phyloP scores from a whole-genome alignment of 2,797 vertebrate species.

The Sebastes minor region DNA sequence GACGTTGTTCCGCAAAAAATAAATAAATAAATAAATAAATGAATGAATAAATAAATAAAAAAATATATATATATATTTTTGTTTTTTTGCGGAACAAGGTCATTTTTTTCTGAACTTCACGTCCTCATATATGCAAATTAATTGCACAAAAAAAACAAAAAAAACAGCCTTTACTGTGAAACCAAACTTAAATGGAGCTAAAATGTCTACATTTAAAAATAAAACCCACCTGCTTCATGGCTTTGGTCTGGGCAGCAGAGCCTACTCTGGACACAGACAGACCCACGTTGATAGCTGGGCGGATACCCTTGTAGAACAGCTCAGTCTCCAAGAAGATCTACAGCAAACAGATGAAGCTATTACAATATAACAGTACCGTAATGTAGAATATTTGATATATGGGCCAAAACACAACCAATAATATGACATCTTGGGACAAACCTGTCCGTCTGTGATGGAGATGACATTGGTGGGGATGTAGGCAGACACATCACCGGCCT shows the following conservation, averaged over 20 bases:
- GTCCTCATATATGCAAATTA: too few relatives aligned
- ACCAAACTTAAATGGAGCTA: background rate
- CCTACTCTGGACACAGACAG: slow-evolving; percentile 98
- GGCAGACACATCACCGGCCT: slow-evolving; percentile 98
- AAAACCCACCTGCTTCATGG: slow-evolving; percentile 92
- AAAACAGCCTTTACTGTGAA: background rate
- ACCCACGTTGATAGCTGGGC: slow-evolving; percentile 98
- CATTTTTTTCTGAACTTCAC: too few relatives aligned
- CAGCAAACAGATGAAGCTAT: background rate
- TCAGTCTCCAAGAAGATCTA: slow-evolving; percentile 99
- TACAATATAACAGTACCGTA: background rate
- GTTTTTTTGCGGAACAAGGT: too few relatives aligned
- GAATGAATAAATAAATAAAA: too few relatives aligned
- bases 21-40: too few relatives aligned
- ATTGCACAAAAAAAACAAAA: too few relatives aligned
- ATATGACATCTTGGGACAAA: slow-evolving; percentile 43
- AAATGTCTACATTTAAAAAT: background rate
- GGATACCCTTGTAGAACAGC: slow-evolving; percentile 99
- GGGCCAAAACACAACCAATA: background rate
- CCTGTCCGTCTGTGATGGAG: slow-evolving; percentile 99
- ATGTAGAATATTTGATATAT: accelerated
- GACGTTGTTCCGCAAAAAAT: too few relatives aligned
- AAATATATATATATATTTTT: too few relatives aligned
- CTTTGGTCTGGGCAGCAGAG: slow-evolving; percentile 97
- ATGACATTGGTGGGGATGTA: slow-evolving; percentile 99